Percentiles rank a stretch among this genome's conserved stretches.
Evolutionary conservation across 53 echinoderm and acorn worm species (phyloP).

Genomic region (Astropecten irregularis): DNA sequence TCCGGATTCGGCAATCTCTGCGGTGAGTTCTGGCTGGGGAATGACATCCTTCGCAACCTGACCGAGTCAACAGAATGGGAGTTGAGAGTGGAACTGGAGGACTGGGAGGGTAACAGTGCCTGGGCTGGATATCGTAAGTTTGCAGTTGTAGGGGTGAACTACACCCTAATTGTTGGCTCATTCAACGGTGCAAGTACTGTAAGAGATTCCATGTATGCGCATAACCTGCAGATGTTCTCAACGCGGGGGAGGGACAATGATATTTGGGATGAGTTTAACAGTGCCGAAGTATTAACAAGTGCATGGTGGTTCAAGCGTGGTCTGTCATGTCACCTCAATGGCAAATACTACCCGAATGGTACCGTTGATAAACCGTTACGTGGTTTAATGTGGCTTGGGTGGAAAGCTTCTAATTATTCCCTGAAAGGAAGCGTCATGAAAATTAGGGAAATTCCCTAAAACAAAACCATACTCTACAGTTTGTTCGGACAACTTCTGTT

Average conservation of each 20-base stretch:
- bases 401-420: not conserved
- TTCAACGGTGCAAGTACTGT: not conserved
- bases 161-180: conserved; percentile 1
- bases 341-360: not conserved
- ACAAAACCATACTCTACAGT: too few relatives aligned
- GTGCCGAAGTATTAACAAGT: not conserved
- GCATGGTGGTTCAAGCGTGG: conserved; percentile 8
- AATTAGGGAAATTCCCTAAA: not conserved
- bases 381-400: not conserved
- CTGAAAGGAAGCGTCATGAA: not conserved
- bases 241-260: not conserved
- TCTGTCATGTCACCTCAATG: not conserved
- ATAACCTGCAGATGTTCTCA: not conserved
- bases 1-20: conserved; percentile 28
- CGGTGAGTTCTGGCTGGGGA: conserved; percentile 43
- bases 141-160: not conserved
- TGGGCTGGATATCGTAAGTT: conserved; percentile 13
- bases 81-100: not conserved
- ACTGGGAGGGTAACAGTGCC: conserved; percentile 6
- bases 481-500: not conserved
- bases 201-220: not conserved
- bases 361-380: too few relatives aligned
- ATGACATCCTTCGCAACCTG: conserved; percentile 11
- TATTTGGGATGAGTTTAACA: not conserved
- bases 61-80: not conserved